These are phyloP conservation scores for Tetramorium parvispinum DNA, from an alignment of 1,140 invertebrate genomes.

Conservation along the genomic window DNA sequence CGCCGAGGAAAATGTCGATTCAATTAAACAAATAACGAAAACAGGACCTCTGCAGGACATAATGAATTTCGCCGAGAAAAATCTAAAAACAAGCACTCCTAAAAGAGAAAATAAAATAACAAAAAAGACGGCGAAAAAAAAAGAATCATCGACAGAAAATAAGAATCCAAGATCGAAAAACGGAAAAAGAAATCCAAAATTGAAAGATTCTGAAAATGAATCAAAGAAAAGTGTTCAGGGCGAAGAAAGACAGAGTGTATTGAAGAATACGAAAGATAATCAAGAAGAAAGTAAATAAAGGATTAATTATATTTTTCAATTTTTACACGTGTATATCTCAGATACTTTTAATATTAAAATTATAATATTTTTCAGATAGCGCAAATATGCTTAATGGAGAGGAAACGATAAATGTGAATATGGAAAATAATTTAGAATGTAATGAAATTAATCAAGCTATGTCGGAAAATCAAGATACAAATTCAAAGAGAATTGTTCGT, in stretches of 20 bases:
- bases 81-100: neutral
- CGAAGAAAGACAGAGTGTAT: neutral
- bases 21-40: neutral
- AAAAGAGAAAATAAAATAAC: neutral
- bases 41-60: neutral
- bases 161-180: neutral
- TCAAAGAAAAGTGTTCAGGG: neutral
- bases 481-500: neutral
- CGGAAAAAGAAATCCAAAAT: neutral
- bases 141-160: neutral
- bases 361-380: neutral
- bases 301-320: neutral
- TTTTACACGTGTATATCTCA: neutral
- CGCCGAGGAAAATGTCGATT: neutral
- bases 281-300: neutral
- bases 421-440: neutral
- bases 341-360: neutral
- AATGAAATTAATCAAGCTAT: neutral
- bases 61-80: neutral
- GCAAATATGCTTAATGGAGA: neutral
- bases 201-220: neutral
- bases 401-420: neutral
- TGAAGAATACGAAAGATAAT: neutral
- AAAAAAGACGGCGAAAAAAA: neutral
- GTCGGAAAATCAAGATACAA: no score